phyloP scores from a whole-genome alignment of 2,113 vertebrate species.

The Oreochromis niloticus region DNA sequence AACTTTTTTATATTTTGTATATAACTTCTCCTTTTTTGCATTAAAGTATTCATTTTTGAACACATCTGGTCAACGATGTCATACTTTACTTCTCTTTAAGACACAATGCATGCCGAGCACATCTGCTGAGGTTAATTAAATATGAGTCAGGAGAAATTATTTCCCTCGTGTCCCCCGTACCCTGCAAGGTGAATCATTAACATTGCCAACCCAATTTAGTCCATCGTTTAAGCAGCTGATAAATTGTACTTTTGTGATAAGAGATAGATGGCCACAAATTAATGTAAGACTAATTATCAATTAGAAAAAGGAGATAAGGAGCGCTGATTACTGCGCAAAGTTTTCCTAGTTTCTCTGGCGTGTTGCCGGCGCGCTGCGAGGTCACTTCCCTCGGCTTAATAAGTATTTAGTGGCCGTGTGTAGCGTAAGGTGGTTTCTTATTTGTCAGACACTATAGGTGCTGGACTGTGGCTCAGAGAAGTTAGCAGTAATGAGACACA shows the following conservation, averaged over 20 bases:
- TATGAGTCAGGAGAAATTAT: conserved; percentile 58
- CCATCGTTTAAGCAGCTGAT: conserved; percentile 59
- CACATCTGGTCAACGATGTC: background rate
- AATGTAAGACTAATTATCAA: conserved; percentile 72
- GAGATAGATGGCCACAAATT: conserved; percentile 62
- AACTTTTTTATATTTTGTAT: conserved; percentile 52
- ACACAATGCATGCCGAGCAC: conserved; percentile 15
- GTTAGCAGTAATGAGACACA: conserved; percentile 52
- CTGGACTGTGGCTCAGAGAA: conserved; percentile 21
- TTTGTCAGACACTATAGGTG: conserved; percentile 29
- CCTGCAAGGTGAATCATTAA: conserved; percentile 60
- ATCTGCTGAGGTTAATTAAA: conserved; percentile 66
- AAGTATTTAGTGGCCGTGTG: conserved; percentile 34
- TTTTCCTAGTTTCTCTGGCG: conserved; percentile 16
- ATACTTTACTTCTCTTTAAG: background rate
- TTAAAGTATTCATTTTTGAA: conserved; percentile 60
- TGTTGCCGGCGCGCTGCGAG: background rate
- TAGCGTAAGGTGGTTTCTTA: conserved; percentile 5
- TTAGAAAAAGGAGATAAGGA: conserved; percentile 63
- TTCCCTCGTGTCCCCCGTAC: conserved; percentile 38
- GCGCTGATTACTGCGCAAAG: conserved; percentile 37
- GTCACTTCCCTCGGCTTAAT: conserved; percentile 20
- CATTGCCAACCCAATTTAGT: conserved; percentile 56
- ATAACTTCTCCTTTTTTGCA: conserved; percentile 54
- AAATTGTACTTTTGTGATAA: conserved; percentile 63